These are phyloP conservation scores for Muschampia staudingeri DNA, from an alignment of 2,888 invertebrate genomes.

Conservation along the genomic window DNA sequence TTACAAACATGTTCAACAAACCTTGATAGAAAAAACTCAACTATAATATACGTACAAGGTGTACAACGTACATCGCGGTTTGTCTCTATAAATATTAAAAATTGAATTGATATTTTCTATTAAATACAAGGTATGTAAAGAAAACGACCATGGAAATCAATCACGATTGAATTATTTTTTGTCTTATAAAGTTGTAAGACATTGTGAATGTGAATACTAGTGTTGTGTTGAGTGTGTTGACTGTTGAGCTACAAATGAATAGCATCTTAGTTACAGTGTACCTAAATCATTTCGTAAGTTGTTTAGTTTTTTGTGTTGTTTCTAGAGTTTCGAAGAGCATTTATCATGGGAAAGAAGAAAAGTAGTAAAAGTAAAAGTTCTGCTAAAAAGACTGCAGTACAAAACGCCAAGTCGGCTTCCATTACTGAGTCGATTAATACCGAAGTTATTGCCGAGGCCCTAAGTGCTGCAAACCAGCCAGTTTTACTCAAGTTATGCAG, in stretches of 20 bases:
- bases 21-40: background rate
- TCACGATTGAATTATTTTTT: constrained; percentile 24
- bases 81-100: background rate
- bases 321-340: constrained; percentile 68
- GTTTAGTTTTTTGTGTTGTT: constrained; percentile 3
- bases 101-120: background rate
- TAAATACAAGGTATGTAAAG: background rate
- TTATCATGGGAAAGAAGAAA: constrained; percentile 82
- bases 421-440: constrained; percentile 64
- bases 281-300: constrained; percentile 5
- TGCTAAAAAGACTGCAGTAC: constrained; percentile 56
- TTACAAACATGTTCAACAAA: background rate
- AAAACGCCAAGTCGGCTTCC: constrained; percentile 66
- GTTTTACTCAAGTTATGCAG: constrained; percentile 84
- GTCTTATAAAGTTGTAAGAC: constrained; percentile 38
- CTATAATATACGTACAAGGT: too few species aligned
- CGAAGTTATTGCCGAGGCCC: constrained; percentile 75
- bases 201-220: background rate
- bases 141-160: background rate
- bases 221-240: background rate
- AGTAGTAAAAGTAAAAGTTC: constrained; percentile 71
- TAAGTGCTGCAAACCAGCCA: constrained; percentile 72
- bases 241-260: too few species aligned
- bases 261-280: background rate
- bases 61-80: too few species aligned